Evolutionary conservation across 2,797 vertebrate species (phyloP).

Genomic region (Peromyscus attwateri): DNA sequence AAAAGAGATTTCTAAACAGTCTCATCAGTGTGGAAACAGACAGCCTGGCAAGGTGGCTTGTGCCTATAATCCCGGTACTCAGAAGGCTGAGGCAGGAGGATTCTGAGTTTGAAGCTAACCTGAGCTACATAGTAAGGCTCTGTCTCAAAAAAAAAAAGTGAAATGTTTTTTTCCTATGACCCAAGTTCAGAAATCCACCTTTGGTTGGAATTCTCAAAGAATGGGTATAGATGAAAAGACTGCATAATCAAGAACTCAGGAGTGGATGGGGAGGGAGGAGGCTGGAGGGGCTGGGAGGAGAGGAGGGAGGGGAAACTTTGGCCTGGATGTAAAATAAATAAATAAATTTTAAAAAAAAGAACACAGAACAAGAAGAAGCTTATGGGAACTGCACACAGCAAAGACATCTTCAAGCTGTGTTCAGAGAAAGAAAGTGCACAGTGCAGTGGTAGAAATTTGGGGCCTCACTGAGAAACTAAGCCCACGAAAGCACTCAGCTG

Average conservation of each 20-base stretch:
- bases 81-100: not conserved
- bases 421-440: not conserved
- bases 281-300: not conserved
- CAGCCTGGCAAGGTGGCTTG: not conserved
- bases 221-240: rapidly evolving
- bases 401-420: too few relatives aligned
- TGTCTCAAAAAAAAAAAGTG: not conserved
- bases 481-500: not conserved
- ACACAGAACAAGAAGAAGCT: not conserved
- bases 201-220: not conserved
- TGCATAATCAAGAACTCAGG: rapidly evolving
- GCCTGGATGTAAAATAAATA: not conserved
- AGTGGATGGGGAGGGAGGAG: not conserved
- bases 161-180: not conserved
- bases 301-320: not conserved
- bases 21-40: not conserved
- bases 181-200: not conserved
- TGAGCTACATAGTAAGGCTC: not conserved
- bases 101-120: not conserved
- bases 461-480: not conserved
- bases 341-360: not conserved
- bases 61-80: not conserved
- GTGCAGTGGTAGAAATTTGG: rapidly evolving
- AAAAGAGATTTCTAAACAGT: not conserved
- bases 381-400: too few relatives aligned